These are phyloP conservation scores for Diploscapter pachys DNA, from an alignment of 1,140 invertebrate species.

Conservation along the genomic window DNA sequence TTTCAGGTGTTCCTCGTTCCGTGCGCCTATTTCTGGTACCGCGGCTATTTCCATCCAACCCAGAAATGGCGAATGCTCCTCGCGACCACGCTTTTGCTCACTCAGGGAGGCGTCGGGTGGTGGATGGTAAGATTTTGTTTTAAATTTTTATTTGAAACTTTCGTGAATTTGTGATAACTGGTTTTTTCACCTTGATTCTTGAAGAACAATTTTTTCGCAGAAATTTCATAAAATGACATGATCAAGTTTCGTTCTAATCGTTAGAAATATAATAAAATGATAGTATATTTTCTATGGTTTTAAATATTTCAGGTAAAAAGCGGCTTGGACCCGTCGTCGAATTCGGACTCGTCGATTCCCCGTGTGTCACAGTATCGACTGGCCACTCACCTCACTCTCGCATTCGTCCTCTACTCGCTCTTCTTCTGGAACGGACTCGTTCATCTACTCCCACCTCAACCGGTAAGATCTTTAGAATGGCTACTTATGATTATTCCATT, in stretches of 20 bases:
- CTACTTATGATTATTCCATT: background rate
- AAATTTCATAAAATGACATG: too few relatives aligned
- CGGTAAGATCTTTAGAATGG: slow-evolving; percentile 49
- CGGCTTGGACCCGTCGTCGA: slow-evolving; percentile 73
- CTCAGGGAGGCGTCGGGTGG: slow-evolving; percentile 93
- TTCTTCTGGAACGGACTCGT: slow-evolving; percentile 75
- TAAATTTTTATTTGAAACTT: too few relatives aligned
- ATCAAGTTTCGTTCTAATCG: too few relatives aligned
- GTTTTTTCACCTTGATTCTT: too few relatives aligned
- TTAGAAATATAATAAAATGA: too few relatives aligned
- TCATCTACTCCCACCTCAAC: slow-evolving; percentile 68
- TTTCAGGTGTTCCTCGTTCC: slow-evolving; percentile 73
- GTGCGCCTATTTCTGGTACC: slow-evolving; percentile 80
- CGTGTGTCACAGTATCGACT: slow-evolving; percentile 92
- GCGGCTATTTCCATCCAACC: slow-evolving; percentile 65
- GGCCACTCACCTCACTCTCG: slow-evolving; percentile 83
- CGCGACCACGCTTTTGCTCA: slow-evolving; percentile 77
- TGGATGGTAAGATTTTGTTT: slow-evolving; percentile 78
- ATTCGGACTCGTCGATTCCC: slow-evolving; percentile 75
- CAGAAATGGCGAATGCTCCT: slow-evolving; percentile 77
- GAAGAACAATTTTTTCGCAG: too few relatives aligned
- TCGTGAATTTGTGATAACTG: too few relatives aligned
- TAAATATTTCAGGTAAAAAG: slow-evolving; percentile 68
- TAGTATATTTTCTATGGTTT: too few relatives aligned
- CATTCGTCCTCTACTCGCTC: slow-evolving; percentile 82